Base-by-base conservation (phyloP, 1,140 invertebrate species). In the Camponotus floridanus region DNA sequence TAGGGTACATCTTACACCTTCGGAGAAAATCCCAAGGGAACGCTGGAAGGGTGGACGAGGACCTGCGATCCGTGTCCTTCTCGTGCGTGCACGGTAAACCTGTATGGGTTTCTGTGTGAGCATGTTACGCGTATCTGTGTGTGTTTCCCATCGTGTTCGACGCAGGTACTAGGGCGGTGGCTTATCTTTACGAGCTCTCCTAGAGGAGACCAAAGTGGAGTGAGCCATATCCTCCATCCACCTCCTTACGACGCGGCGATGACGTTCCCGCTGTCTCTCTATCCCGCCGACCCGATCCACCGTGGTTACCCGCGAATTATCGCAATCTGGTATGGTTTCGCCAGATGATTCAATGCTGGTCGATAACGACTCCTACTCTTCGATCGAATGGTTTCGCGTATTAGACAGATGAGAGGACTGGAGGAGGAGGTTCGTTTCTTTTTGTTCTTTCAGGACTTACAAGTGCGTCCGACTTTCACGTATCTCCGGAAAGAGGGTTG, bases 141-240 rank as follows among this genome's bases (percentile, higher is more conserved):
- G 71, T 1, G 80, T 86, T 81, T 76, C 61, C 81, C 86, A 87
- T 90, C 76, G 59, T 85, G 88, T 64, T 74, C 87, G 65, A 48
- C 70, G 86, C 85, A 55, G 80, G 59, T 83, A 86, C 33, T 55
- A 90, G 81, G 73, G 86, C 74, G 71, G 70, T 71, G 87, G 91
- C 92, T 92, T 92, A 92, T 92, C 92, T 92, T 76, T 88, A 90
- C 86, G 91, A 92, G 88, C 85, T 91, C 85, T 81, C 76, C 68
- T 89, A 73, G 55, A 83, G 67, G 62, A 88, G 67, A 81, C 78
- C 86, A 76, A 84, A 88, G 87, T 86, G 76, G 81, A 91, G 89
- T 90, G 84, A 90, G 81, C 85, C 85, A 76, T 91, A 86, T 91
- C 71, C 87, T 51, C 70, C 70, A 59, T 59, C 62, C 74, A 61